Evolutionary conservation across 2,797 vertebrate genomes (phyloP), one percentile per base, ranked within the genome.

Genomic region (Pseudocheirus occidentalis): DNA sequence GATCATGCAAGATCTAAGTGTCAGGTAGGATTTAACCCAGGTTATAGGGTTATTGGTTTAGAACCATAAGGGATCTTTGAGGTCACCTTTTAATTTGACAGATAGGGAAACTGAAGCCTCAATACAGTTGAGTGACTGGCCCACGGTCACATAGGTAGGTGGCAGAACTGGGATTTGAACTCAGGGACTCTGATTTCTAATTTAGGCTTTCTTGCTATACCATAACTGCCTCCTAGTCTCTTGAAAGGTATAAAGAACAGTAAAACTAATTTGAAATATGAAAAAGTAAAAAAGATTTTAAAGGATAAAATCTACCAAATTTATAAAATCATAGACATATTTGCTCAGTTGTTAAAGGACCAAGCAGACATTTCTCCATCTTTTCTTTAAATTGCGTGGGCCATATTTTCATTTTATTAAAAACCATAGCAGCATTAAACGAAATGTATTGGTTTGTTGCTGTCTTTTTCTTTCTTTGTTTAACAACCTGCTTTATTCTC

Each of bases 401-500:
- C n/a, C 24, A 7, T 46, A 81, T 81, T 81, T 81, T 81, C 73
- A 81, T 81, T 81, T 81, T 46, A 46, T 46, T 46, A 27, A 87
- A 46, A 87, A 87, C 40, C 40, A 46, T 46, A 87, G 24, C 21
- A 46, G 11, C 73, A 50, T 87, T 46, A 24, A 87, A 27, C 40
- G 50, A 87, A 87, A 46, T 27, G 7, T 40, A 27, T 87, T 81
- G 62, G 31, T 62, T 62, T 34, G 40, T 46, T 46, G 62, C 34
- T 40, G 59, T 46, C 21, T 87, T 50, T 87, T 87, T 46, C 40
- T 27, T 46, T 87, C 40, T 87, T 81, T 81, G 73, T 46, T 46
- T 81, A 81, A 81, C 27, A 40, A 46, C 21, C 3, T 27, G 21
- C 50, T 4, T 96, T 96, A 56, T 94, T 59, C 91, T 97, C 95